Percentiles rank a stretch among this genome's conserved stretches.
Evolutionary conservation across 2,113 vertebrate species (phyloP).

Genomic region (Pampusana beccarii): DNA sequence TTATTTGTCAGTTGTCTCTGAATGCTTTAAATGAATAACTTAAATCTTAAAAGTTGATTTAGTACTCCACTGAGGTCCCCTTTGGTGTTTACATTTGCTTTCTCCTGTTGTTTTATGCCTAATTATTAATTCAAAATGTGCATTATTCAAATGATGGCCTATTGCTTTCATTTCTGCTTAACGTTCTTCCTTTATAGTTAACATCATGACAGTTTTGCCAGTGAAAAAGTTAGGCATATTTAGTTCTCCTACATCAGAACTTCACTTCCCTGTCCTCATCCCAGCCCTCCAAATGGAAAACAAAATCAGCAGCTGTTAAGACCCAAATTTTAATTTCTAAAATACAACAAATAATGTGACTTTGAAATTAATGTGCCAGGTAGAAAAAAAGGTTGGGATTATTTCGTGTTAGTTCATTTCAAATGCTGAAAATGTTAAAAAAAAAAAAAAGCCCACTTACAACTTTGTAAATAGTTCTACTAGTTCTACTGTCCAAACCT

Average conservation of each 20-base stretch:
- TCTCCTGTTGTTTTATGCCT: background rate
- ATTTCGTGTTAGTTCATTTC: background rate
- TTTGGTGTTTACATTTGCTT: constrained; percentile 23
- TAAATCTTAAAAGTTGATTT: background rate
- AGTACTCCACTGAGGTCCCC: background rate
- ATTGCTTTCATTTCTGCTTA: constrained; percentile 32
- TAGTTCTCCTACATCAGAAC: background rate
- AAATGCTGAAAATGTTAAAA: background rate
- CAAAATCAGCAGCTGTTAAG: background rate
- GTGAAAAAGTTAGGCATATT: background rate
- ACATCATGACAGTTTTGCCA: background rate
- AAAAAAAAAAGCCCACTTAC: background rate
- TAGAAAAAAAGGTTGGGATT: background rate
- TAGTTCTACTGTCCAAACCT: background rate
- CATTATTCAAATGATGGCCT: constrained; percentile 9
- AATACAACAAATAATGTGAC: background rate
- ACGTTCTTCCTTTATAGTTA: background rate
- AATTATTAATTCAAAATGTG: constrained; percentile 25
- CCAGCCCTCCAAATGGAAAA: background rate
- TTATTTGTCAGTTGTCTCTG: constrained; percentile 17
- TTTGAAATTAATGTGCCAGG: background rate
- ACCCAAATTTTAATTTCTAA: background rate
- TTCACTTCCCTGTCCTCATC: background rate
- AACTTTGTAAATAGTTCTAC: background rate
- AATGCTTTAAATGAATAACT: background rate